These are phyloP conservation scores for Hydra vulgaris DNA, from an alignment of 30 jellyfish, hydroid and myxozoan species.

Conservation along the genomic window DNA sequence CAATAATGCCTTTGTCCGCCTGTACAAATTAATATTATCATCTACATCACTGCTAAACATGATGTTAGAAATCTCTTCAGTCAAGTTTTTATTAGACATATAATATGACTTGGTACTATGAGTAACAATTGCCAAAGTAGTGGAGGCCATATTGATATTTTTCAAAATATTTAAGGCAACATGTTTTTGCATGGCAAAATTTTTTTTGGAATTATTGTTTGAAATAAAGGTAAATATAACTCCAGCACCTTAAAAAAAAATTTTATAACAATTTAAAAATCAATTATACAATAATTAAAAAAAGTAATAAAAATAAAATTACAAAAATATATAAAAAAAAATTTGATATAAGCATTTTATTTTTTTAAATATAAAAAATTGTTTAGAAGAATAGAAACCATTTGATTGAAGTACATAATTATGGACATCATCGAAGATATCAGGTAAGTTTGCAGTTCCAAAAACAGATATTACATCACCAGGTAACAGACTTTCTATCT, in stretches of 20 bases:
- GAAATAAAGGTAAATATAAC: slow-evolving; percentile 10
- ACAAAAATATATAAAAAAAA: no score
- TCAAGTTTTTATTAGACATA: neutral
- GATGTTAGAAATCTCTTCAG: neutral
- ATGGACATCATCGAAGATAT: neutral
- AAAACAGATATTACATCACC: neutral
- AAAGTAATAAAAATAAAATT: no score
- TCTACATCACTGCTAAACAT: neutral
- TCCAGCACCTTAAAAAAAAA: neutral
- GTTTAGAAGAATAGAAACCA: neutral
- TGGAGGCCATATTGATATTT: neutral
- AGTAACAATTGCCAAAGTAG: neutral
- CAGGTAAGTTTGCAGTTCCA: neutral
- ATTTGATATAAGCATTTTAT: no score
- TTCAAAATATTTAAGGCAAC: neutral
- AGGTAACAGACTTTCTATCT: neutral
- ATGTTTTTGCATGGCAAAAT: neutral
- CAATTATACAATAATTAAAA: neutral
- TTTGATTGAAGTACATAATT: neutral
- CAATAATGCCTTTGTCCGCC: neutral
- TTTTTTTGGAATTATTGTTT: neutral
- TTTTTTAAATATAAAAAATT: neutral
- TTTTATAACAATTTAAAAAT: neutral
- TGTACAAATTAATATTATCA: neutral
- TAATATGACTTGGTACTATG: neutral